Conservation (phyloP, 2,797 vertebrate genomes). For the Lepidocolaptes lacrymiger region DNA sequence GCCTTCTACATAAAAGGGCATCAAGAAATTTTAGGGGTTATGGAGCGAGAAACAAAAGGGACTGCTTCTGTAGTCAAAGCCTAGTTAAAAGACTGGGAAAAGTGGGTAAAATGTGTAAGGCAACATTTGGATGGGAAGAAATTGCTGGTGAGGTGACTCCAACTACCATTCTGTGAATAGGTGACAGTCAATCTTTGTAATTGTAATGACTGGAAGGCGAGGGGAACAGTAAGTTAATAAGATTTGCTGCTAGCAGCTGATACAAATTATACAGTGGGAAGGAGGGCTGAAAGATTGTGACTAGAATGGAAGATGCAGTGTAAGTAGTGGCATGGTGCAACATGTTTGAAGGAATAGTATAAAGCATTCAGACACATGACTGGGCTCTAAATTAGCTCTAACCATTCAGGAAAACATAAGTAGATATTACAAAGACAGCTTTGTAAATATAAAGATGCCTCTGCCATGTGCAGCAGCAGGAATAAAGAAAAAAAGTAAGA, state of each 20-base stretch:
- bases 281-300: neutral
- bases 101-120: neutral
- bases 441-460: constrained; percentile 53
- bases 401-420: constrained; percentile 42
- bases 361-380: constrained; percentile 21
- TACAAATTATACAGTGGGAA: constrained; percentile 6
- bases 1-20: neutral
- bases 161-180: neutral
- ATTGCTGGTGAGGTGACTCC: neutral
- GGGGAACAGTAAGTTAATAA: neutral
- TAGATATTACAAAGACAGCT: constrained; percentile 39
- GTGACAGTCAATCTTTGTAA: neutral
- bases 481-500: neutral
- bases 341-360: constrained; percentile 17
- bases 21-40: neutral
- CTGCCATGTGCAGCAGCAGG: neutral
- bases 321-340: neutral
- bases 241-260: neutral
- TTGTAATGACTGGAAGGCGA: neutral
- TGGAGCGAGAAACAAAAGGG: neutral
- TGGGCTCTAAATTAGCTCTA: constrained; percentile 54
- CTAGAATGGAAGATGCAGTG: constrained; percentile 18
- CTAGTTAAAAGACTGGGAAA: neutral
- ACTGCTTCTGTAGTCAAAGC: neutral
- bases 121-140: neutral